Evolutionary conservation across 2,888 invertebrate genomes (phyloP).

Genomic region (Orthosia gothica): DNA sequence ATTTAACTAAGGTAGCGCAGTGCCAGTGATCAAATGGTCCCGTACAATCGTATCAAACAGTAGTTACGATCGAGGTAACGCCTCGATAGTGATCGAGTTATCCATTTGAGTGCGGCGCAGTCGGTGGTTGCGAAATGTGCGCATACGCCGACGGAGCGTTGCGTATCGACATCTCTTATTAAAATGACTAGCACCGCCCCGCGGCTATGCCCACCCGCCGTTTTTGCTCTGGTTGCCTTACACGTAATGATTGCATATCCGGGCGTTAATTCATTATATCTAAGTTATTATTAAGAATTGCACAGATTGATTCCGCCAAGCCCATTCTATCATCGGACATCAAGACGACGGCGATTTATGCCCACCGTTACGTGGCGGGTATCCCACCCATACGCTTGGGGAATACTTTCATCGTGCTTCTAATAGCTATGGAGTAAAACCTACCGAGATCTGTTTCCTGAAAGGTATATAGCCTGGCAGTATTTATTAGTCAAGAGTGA

Average conservation of each 20-base stretch:
- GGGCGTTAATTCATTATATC: conserved; percentile 29
- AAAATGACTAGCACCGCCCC: conserved; percentile 62
- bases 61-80: conserved; percentile 52
- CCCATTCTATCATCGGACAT: background rate
- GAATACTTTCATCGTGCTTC: background rate
- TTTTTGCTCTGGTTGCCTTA: conserved; percentile 47
- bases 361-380: too few relatives aligned
- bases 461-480: too few relatives aligned
- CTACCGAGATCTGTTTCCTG: too few relatives aligned
- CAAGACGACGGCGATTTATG: background rate
- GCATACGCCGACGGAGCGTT: conserved; percentile 50
- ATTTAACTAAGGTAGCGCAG: conserved; percentile 20
- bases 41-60: conserved; percentile 56
- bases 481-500: too few relatives aligned
- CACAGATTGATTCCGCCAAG: background rate
- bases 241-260: conserved; percentile 52
- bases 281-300: background rate
- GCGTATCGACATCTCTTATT: conserved; percentile 66
- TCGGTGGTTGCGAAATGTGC: conserved; percentile 69
- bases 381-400: background rate
- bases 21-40: conserved; percentile 35
- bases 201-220: conserved; percentile 57
- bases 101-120: conserved; percentile 66
- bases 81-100: conserved; percentile 78
- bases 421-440: too few relatives aligned